Percentiles rank a stretch among this genome's conserved stretches.
phyloP scores from a whole-genome alignment of 2,888 invertebrate genomes.

The Nomada ferruginata region DNA sequence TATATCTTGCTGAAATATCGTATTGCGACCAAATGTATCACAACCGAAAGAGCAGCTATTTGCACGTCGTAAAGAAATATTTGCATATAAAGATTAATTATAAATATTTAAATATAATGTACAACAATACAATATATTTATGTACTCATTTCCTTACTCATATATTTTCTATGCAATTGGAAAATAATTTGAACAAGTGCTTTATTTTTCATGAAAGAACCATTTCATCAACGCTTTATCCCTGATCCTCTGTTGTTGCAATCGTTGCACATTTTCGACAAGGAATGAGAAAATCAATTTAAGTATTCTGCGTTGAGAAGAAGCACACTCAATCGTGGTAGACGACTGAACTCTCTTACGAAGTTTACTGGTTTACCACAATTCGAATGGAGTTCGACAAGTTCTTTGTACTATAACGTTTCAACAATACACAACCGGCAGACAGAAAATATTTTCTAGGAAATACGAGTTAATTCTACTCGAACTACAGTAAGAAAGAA shows the following conservation, averaged over 20 bases:
- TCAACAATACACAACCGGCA: neutral
- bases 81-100: too few relatives aligned
- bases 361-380: neutral
- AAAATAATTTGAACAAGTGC: too few relatives aligned
- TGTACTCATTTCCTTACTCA: too few relatives aligned
- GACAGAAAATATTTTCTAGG: slow-evolving; percentile 4
- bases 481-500: neutral
- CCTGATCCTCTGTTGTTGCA: neutral
- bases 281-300: neutral
- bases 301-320: neutral
- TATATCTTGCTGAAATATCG: too few relatives aligned
- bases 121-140: too few relatives aligned
- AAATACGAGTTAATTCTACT: neutral
- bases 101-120: too few relatives aligned
- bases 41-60: too few relatives aligned
- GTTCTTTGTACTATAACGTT: neutral
- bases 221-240: neutral
- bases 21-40: too few relatives aligned
- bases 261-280: neutral
- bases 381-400: neutral
- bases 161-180: too few relatives aligned
- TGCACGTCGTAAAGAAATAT: too few relatives aligned
- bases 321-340: neutral
- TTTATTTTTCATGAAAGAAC: too few relatives aligned
- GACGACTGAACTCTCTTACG: neutral